Percentiles rank a stretch among this genome's conserved stretches.
These are phyloP conservation scores for Geotrupes spiniger DNA, from an alignment of 2,888 invertebrate genomes.

Conservation along the genomic window DNA sequence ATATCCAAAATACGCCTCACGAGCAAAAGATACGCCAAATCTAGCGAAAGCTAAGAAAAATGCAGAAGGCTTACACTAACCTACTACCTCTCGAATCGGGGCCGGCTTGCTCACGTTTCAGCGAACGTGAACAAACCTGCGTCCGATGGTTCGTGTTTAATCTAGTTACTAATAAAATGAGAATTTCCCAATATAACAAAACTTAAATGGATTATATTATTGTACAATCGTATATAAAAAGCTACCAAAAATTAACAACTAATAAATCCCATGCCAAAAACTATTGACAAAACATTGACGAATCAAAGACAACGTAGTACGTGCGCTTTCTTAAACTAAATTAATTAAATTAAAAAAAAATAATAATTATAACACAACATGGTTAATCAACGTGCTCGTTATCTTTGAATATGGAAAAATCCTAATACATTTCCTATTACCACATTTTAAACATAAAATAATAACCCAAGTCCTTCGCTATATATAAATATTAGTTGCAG, in stretches of 20 bases:
- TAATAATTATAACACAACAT: conserved; percentile 5
- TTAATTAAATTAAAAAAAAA: not conserved
- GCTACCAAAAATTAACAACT: conserved; percentile 29
- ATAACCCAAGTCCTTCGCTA: conserved; percentile 37
- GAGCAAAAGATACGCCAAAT: conserved; percentile 34
- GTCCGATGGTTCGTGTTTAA: conserved; percentile 15
- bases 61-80: conserved; percentile 44
- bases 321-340: not conserved
- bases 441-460: conserved; percentile 25
- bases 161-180: conserved; percentile 27
- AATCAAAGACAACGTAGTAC: conserved; percentile 26
- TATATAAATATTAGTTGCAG: conserved; percentile 39
- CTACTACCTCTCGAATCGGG: conserved; percentile 32
- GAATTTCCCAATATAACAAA: conserved; percentile 27
- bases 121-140: conserved; percentile 9
- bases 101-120: conserved; percentile 15
- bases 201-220: conserved; percentile 27
- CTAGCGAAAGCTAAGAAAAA: conserved; percentile 47
- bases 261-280: conserved; percentile 27
- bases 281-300: conserved; percentile 26
- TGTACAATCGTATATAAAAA: conserved; percentile 31
- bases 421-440: conserved; percentile 18
- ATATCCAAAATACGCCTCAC: not conserved
- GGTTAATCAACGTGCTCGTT: conserved; percentile 4
- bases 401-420: conserved; percentile 14